Evolutionary conservation across 2,113 vertebrate genomes (phyloP).

Genomic region (Cryptotis parvus): DNA sequence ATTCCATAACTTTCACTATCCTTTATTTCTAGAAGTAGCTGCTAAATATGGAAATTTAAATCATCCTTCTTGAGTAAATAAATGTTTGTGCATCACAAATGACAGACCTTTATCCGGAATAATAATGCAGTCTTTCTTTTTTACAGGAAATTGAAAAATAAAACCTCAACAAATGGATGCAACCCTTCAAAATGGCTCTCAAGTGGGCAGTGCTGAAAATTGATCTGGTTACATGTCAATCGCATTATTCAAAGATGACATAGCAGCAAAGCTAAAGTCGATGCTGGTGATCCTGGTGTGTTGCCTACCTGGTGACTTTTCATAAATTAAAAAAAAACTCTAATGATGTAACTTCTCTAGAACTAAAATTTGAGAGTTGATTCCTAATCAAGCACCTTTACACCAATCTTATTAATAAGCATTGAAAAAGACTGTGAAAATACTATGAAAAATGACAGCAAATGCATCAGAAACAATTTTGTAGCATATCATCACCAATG

Average conservation of each 20-base stretch:
- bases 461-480: not conserved
- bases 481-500: not conserved
- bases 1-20: not conserved
- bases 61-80: constrained; percentile 30
- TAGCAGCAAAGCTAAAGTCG: constrained; percentile 64
- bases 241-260: constrained; percentile 78
- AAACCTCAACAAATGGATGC: constrained; percentile 77
- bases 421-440: not conserved
- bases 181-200: constrained; percentile 69
- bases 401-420: constrained; percentile 35
- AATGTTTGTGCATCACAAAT: constrained; percentile 15
- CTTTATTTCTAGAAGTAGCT: constrained; percentile 53
- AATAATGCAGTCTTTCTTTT: constrained; percentile 71
- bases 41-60: constrained; percentile 48
- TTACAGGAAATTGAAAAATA: constrained; percentile 77
- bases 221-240: constrained; percentile 78
- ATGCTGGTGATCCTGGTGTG: constrained; percentile 35
- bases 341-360: constrained; percentile 56
- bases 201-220: constrained; percentile 77
- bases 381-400: constrained; percentile 66
- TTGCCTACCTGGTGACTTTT: constrained; percentile 36
- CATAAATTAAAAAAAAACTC: constrained; percentile 49
- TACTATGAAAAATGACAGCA: not conserved
- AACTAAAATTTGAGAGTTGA: constrained; percentile 61
- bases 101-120: constrained; percentile 56